Percentiles rank a stretch among this genome's conserved stretches.
Conservation (phyloP, 2,888 invertebrate genomes). For the Xestia rhomboidea region DNA sequence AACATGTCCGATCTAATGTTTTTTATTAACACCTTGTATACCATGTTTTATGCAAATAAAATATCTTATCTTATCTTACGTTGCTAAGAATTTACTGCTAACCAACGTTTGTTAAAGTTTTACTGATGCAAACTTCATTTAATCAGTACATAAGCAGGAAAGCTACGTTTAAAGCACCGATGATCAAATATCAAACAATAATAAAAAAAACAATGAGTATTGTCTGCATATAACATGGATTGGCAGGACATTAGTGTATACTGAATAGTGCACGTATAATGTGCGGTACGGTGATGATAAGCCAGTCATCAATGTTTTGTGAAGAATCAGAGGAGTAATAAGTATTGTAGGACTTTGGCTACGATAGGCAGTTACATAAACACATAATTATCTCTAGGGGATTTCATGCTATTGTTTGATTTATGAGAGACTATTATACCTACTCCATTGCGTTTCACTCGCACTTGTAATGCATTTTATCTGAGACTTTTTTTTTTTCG, state of each 20-base stretch:
- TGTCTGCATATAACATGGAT: constrained; percentile 19
- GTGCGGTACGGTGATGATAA: constrained; percentile 3
- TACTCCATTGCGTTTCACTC: constrained; percentile 1
- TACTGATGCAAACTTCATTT: neutral
- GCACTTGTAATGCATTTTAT: constrained; percentile 12
- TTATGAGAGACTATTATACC: constrained; percentile 3
- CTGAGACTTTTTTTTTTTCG: too few relatives aligned
- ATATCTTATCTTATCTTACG: too few relatives aligned
- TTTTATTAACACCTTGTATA: too few relatives aligned
- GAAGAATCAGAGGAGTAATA: neutral
- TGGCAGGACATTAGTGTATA: neutral
- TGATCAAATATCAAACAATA: constrained; percentile 7
- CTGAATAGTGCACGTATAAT: neutral
- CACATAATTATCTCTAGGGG: neutral
- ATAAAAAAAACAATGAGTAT: constrained; percentile 14
- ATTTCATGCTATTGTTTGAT: constrained; percentile 34
- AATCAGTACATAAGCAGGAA: neutral
- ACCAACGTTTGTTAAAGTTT: neutral
- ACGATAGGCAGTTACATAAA: constrained; percentile 15
- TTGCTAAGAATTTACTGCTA: constrained; percentile 18
- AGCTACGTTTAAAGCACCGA: neutral
- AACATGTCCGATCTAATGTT: too few relatives aligned
- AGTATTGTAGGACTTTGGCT: neutral
- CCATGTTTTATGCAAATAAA: too few relatives aligned
- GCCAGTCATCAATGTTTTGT: neutral